Percentiles rank a stretch among this genome's conserved stretches.
phyloP scores from a whole-genome alignment of 2,888 invertebrate genomes.

The Drosophila infuscata region DNA sequence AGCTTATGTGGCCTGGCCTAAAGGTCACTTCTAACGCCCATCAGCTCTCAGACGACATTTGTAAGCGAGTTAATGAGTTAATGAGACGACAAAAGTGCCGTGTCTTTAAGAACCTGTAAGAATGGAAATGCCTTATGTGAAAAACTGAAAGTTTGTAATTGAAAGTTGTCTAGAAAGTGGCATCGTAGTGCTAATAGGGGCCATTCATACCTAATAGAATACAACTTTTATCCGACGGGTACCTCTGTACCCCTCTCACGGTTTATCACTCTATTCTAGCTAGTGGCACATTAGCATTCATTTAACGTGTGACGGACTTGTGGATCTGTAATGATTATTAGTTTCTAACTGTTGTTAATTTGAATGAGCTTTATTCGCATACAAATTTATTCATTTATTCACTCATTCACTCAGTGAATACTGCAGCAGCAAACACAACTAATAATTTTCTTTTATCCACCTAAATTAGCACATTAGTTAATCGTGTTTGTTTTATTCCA shows the following conservation, averaged over 20 bases:
- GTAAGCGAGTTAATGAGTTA: slow-evolving; percentile 25
- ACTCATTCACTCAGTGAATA: slow-evolving; percentile 18
- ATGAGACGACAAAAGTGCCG: slow-evolving; percentile 3
- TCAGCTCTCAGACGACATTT: slow-evolving; percentile 45
- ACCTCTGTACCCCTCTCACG: background rate
- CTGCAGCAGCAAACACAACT: background rate
- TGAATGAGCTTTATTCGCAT: slow-evolving; percentile 36
- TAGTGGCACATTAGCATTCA: slow-evolving; percentile 61
- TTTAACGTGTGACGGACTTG: slow-evolving; percentile 30
- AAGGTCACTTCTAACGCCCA: slow-evolving; percentile 30
- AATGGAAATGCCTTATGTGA: slow-evolving; percentile 32
- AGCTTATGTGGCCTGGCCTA: slow-evolving; percentile 12
- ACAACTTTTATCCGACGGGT: slow-evolving; percentile 3
- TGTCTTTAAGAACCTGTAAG: slow-evolving; percentile 54
- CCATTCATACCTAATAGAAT: slow-evolving; percentile 54
- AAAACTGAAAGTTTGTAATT: slow-evolving; percentile 71
- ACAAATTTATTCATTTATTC: slow-evolving; percentile 63
- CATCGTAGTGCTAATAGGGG: slow-evolving; percentile 43
- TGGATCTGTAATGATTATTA: slow-evolving; percentile 54
- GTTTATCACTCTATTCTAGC: background rate
- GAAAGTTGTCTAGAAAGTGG: slow-evolving; percentile 66
- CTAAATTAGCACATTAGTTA: slow-evolving; percentile 62
- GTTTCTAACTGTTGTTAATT: slow-evolving; percentile 58
- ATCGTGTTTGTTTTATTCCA: slow-evolving; percentile 38
- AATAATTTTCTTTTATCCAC: slow-evolving; percentile 32